phyloP scores from a whole-genome alignment of 2,113 vertebrate species.

The Helogale parvula region DNA sequence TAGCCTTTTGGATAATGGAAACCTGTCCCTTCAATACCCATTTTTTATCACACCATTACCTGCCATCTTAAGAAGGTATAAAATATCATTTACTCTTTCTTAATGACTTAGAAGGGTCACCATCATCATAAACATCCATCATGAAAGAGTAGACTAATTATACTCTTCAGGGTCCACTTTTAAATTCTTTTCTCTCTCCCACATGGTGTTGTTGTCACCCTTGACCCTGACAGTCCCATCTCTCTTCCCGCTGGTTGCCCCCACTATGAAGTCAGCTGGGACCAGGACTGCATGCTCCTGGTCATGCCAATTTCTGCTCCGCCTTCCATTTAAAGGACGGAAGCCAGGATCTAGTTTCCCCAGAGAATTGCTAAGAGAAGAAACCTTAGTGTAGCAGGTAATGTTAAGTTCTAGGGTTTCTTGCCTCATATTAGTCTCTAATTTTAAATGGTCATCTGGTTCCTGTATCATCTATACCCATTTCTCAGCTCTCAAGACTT shows the following conservation, averaged over 20 bases:
- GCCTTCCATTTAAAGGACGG: background rate
- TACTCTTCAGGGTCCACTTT: background rate
- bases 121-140: background rate
- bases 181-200: background rate
- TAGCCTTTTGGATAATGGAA: background rate
- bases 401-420: background rate
- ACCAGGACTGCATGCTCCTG: background rate
- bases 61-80: background rate
- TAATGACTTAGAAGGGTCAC: background rate
- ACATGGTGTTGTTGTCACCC: background rate
- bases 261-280: background rate
- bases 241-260: background rate
- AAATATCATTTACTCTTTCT: constrained; percentile 1
- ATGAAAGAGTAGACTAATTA: background rate
- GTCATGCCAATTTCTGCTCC: background rate
- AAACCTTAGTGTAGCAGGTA: background rate
- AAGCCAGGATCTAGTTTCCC: background rate
- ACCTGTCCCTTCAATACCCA: background rate
- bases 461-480: background rate
- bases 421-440: background rate
- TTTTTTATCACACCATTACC: background rate
- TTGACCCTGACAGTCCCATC: background rate
- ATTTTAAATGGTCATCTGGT: background rate
- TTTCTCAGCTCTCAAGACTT: background rate
- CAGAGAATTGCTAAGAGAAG: background rate